A percentile compares a stretch with the other conserved stretches of the same genome.
Conservation (phyloP, 2,888 invertebrate genomes). For the Tipula vernalis region DNA sequence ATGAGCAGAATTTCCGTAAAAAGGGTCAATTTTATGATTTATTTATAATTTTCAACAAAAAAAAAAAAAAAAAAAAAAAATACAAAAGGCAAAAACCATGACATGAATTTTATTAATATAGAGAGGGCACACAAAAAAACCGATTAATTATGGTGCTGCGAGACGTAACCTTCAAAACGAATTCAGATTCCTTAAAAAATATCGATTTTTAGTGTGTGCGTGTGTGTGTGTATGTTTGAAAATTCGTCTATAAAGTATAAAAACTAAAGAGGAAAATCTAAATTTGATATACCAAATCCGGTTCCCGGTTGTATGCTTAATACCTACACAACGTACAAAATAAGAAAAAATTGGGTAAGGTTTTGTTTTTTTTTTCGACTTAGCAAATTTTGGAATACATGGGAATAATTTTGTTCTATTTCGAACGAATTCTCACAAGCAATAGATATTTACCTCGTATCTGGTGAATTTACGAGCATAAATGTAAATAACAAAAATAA, state of each 20-base stretch:
- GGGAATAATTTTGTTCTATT: neutral
- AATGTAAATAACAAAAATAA: too few species aligned
- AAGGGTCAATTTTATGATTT: neutral
- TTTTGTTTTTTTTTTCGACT: neutral
- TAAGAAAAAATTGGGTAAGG: neutral
- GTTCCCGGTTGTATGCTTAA: neutral
- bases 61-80: neutral
- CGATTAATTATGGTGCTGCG: neutral
- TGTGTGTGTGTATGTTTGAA: neutral
- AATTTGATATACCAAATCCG: neutral
- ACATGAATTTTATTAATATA: neutral
- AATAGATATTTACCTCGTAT: neutral
- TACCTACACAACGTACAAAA: neutral
- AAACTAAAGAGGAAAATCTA: neutral
- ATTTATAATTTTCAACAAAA: neutral
- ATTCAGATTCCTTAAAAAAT: neutral
- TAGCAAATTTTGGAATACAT: neutral
- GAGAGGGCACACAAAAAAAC: neutral
- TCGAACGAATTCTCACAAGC: neutral
- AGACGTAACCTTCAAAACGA: neutral
- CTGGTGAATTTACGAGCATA: too few species aligned
- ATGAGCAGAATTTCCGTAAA: neutral
- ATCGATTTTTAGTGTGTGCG: neutral
- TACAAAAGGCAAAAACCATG: neutral
- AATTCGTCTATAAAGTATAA: neutral